Percentiles rank a stretch among this genome's conserved stretches.
Conservation (phyloP, 1,140 invertebrate species). For the Streblospio benedicti region DNA sequence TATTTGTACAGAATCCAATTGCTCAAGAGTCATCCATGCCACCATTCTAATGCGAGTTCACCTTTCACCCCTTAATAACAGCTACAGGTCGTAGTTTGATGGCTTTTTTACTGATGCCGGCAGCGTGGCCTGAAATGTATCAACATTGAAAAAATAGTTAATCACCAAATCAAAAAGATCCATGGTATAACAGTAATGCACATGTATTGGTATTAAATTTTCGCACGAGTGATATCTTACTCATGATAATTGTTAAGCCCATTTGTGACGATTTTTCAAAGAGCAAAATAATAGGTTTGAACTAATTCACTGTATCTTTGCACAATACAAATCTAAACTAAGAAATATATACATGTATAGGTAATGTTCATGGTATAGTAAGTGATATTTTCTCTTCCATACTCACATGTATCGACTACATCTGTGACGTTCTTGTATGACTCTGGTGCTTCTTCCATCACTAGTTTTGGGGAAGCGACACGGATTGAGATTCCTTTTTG, state of each 20-base stretch:
- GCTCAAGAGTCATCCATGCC: too few species aligned
- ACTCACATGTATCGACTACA: slow-evolving; percentile 88
- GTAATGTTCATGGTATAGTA: not conserved
- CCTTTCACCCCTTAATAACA: slow-evolving; percentile 90
- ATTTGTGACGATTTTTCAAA: too few species aligned
- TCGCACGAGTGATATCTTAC: not conserved
- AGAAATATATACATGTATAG: not conserved
- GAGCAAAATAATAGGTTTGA: too few species aligned
- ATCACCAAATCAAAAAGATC: not conserved
- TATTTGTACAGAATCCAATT: too few species aligned
- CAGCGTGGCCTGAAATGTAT: slow-evolving; percentile 57
- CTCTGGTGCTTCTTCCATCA: slow-evolving; percentile 99
- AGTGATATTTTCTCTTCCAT: not conserved
- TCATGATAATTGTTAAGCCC: too few species aligned
- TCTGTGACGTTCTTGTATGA: slow-evolving; percentile 99
- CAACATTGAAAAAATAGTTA: not conserved
- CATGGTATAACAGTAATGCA: not conserved
- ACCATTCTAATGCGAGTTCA: too few species aligned
- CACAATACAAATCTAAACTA: not conserved
- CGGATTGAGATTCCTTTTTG: slow-evolving; percentile 91
- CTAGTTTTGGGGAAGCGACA: slow-evolving; percentile 96
- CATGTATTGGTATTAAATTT: not conserved
- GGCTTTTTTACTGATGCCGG: slow-evolving; percentile 94
- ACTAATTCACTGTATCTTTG: not conserved
- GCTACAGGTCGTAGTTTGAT: slow-evolving; percentile 96